Evolutionary conservation across 1,140 invertebrate species (phyloP).

Genomic region (Mycetomoellerius zeteki): DNA sequence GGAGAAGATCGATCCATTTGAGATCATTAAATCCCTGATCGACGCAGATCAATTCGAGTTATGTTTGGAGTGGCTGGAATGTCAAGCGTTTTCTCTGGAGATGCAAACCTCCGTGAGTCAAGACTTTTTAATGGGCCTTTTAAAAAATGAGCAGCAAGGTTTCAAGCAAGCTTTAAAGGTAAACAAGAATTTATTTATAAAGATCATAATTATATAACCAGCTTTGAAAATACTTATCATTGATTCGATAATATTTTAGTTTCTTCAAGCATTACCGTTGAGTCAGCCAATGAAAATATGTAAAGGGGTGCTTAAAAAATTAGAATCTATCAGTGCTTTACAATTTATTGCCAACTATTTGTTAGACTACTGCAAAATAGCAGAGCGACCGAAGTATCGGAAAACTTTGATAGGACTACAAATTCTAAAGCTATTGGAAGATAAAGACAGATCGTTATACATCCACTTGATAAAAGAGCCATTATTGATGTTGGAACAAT

Average conservation of each 20-base stretch:
- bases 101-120: slow-evolving; percentile 78
- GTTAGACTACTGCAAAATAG: slow-evolving; percentile 82
- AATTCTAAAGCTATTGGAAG: slow-evolving; percentile 88
- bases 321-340: slow-evolving; percentile 89
- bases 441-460: slow-evolving; percentile 87
- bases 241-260: slow-evolving; percentile 74
- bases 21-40: slow-evolving; percentile 80
- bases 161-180: slow-evolving; percentile 81
- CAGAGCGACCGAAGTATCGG: slow-evolving; percentile 86
- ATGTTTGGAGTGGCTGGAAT: slow-evolving; percentile 89
- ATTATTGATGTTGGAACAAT: slow-evolving; percentile 91
- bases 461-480: slow-evolving; percentile 90
- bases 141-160: slow-evolving; percentile 77
- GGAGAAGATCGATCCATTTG: slow-evolving; percentile 79
- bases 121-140: slow-evolving; percentile 81
- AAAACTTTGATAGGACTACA: slow-evolving; percentile 88
- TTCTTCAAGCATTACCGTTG: slow-evolving; percentile 87
- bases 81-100: slow-evolving; percentile 83
- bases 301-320: slow-evolving; percentile 88
- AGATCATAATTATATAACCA: slow-evolving; percentile 21
- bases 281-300: slow-evolving; percentile 88
- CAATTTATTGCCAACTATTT: slow-evolving; percentile 89
- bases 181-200: slow-evolving; percentile 59
- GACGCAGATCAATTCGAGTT: slow-evolving; percentile 87
- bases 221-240: slow-evolving; percentile 1